A percentile compares a stretch with the other conserved stretches of the same genome.
These are phyloP conservation scores for Coronaproctus castanopsis DNA, from an alignment of 2,888 invertebrate genomes.

Conservation along the genomic window DNA sequence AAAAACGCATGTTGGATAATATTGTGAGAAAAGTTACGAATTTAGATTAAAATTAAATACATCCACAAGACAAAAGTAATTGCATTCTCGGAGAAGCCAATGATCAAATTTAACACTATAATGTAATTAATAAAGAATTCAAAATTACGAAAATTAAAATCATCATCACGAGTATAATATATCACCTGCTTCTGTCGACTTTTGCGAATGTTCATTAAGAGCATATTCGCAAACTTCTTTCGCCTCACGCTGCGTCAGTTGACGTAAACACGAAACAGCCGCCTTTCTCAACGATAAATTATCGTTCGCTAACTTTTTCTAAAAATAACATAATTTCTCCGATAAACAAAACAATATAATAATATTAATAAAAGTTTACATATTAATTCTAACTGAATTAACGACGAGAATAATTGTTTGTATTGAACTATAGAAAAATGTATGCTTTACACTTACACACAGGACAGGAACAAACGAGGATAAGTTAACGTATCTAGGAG, in stretches of 20 bases:
- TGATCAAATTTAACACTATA: too few relatives aligned
- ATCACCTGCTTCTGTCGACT: slow-evolving; percentile 31
- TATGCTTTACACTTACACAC: slow-evolving; percentile 56
- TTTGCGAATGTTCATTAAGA: slow-evolving; percentile 38
- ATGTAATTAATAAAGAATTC: too few relatives aligned
- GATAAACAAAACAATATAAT: neutral
- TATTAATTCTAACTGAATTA: neutral
- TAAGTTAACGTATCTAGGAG: slow-evolving; percentile 81
- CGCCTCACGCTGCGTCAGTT: slow-evolving; percentile 88
- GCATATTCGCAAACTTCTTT: slow-evolving; percentile 88
- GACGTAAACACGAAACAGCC: slow-evolving; percentile 82
- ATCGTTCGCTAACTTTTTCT: slow-evolving; percentile 69
- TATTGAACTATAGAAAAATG: too few relatives aligned
- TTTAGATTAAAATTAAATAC: too few relatives aligned
- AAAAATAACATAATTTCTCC: slow-evolving; percentile 17
- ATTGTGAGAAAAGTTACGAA: too few relatives aligned
- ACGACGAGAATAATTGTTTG: neutral
- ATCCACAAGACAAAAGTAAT: too few relatives aligned
- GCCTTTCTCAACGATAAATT: slow-evolving; percentile 82
- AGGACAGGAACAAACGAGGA: slow-evolving; percentile 78
- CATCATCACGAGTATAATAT: too few relatives aligned
- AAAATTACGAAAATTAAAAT: too few relatives aligned
- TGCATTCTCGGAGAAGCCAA: too few relatives aligned
- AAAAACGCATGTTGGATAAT: too few relatives aligned
- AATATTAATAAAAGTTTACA: neutral